A percentile compares a stretch with the other conserved stretches of the same genome.
Conservation (phyloP, 2,888 invertebrate genomes). For the Adelphocoris suturalis region DNA sequence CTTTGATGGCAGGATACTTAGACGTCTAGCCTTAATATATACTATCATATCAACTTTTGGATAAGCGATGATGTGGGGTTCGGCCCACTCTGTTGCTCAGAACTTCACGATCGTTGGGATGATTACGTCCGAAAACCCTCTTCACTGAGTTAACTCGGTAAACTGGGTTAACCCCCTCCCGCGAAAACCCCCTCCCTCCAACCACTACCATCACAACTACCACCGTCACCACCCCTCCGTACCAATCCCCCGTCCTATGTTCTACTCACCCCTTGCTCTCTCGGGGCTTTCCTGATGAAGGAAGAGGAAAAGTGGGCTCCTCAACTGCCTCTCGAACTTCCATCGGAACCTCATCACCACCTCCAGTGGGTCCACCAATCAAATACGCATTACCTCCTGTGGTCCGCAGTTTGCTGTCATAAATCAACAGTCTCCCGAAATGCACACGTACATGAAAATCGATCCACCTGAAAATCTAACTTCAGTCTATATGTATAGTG, state of each 20-base stretch:
- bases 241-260: background rate
- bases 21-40: too few relatives aligned
- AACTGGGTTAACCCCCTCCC: slow-evolving; percentile 7
- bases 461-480: too few relatives aligned
- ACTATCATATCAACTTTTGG: background rate
- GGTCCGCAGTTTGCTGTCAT: background rate
- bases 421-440: background rate
- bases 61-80: background rate
- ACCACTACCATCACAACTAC: too few relatives aligned
- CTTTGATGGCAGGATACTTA: too few relatives aligned
- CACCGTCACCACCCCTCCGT: background rate
- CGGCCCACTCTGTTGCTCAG: background rate
- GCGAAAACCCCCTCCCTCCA: too few relatives aligned
- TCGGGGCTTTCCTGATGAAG: slow-evolving; percentile 1
- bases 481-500: too few relatives aligned
- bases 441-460: too few relatives aligned
- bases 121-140: slow-evolving; percentile 25
- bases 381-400: background rate
- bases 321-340: background rate
- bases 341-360: slow-evolving; percentile 34
- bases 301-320: slow-evolving; percentile 6
- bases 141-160: background rate
- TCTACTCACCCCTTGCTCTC: background rate
- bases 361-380: background rate
- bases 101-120: slow-evolving; percentile 3